Conservation (phyloP, 2,113 vertebrate genomes). For the Piaya cayana region DNA sequence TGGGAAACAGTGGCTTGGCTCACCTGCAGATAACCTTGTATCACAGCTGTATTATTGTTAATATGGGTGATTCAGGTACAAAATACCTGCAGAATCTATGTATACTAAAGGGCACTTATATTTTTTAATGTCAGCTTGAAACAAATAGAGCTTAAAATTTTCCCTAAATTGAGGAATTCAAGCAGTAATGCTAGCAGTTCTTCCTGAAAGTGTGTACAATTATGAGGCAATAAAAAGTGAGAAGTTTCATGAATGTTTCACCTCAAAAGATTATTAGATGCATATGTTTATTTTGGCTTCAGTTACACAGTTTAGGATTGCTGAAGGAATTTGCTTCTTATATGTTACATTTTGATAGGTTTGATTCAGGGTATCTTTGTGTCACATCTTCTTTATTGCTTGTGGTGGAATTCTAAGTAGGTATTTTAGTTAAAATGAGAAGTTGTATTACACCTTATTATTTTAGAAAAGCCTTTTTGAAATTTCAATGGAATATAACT, state of each 20-base stretch:
- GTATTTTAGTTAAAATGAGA: background rate
- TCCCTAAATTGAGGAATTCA: background rate
- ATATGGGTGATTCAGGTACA: background rate
- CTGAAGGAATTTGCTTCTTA: background rate
- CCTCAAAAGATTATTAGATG: background rate
- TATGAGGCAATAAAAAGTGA: background rate
- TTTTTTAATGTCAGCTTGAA: background rate
- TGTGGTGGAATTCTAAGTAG: background rate
- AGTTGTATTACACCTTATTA: background rate
- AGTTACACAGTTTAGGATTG: background rate
- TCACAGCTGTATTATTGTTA: constrained; percentile 24
- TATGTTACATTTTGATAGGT: background rate
- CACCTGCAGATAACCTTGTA: background rate
- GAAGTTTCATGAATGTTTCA: background rate
- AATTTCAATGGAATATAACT: background rate
- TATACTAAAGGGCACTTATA: background rate
- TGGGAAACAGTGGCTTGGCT: too few relatives aligned
- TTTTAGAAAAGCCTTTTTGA: background rate
- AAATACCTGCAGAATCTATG: background rate
- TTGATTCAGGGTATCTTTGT: background rate
- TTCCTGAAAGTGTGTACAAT: background rate
- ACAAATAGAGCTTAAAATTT: background rate
- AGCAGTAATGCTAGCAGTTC: background rate
- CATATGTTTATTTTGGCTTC: background rate
- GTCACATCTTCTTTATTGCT: background rate